These are phyloP conservation scores for Ptychoptera contaminata DNA, from an alignment of 2,888 invertebrate genomes.

Conservation along the genomic window DNA sequence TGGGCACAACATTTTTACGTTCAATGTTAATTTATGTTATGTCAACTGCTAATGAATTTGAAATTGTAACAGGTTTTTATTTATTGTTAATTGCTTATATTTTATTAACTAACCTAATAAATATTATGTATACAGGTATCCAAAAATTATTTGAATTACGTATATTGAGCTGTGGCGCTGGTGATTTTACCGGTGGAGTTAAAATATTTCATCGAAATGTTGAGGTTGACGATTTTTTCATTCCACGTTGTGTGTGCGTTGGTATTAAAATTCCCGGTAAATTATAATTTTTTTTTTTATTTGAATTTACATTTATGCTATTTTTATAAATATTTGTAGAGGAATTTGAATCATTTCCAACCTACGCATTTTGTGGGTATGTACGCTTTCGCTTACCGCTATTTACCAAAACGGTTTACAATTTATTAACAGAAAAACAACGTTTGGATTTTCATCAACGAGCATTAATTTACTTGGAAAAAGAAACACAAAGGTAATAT, in stretches of 20 bases:
- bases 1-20: slow-evolving; percentile 45
- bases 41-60: slow-evolving; percentile 31
- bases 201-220: slow-evolving; percentile 11
- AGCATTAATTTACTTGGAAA: slow-evolving; percentile 40
- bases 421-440: slow-evolving; percentile 43
- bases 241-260: slow-evolving; percentile 29
- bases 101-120: slow-evolving; percentile 4
- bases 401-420: slow-evolving; percentile 44
- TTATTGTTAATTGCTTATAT: slow-evolving; percentile 1
- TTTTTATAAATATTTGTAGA: slow-evolving; percentile 16
- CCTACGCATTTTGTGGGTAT: slow-evolving; percentile 45
- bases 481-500: slow-evolving; percentile 31
- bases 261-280: slow-evolving; percentile 27
- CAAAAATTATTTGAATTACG: slow-evolving; percentile 41
- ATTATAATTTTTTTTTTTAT: slow-evolving; percentile 3
- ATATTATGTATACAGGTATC: slow-evolving; percentile 30
- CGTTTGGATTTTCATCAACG: slow-evolving; percentile 40
- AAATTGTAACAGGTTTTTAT: slow-evolving; percentile 36
- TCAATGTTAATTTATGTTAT: slow-evolving; percentile 41
- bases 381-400: slow-evolving; percentile 40
- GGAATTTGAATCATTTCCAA: slow-evolving; percentile 35
- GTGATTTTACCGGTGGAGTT: neutral
- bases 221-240: slow-evolving; percentile 16
- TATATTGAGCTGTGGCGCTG: slow-evolving; percentile 37
- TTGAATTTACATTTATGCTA: neutral